These are phyloP conservation scores for Aegotheles bennettii DNA, from an alignment of 2,113 vertebrate genomes.

Conservation along the genomic window DNA sequence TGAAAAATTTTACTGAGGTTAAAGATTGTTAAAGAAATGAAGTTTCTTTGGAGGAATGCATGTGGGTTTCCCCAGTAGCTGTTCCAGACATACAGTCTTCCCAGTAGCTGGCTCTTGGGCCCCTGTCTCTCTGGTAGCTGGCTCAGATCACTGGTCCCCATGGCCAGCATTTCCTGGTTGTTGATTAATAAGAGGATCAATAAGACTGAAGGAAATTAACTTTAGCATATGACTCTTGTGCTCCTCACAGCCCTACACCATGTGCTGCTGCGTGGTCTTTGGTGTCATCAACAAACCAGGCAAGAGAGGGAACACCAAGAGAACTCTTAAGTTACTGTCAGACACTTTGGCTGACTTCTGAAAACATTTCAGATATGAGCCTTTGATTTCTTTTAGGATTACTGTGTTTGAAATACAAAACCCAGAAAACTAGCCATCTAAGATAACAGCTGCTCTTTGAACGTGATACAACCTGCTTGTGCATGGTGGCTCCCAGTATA, in stretches of 20 bases:
- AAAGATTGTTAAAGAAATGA: background rate
- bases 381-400: background rate
- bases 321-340: background rate
- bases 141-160: background rate
- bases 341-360: background rate
- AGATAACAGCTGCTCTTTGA: background rate
- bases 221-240: background rate
- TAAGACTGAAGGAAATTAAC: background rate
- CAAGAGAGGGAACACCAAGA: background rate
- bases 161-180: background rate
- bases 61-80: background rate
- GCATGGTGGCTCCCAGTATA: fast-evolving
- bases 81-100: background rate
- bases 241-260: background rate
- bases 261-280: background rate
- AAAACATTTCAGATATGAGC: background rate
- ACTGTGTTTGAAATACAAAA: background rate
- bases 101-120: background rate
- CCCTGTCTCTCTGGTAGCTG: background rate
- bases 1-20: background rate
- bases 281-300: background rate
- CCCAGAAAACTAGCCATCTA: background rate
- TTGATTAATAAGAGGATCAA: background rate
- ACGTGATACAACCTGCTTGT: background rate
- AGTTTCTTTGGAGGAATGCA: background rate